A percentile compares a stretch with the other conserved stretches of the same genome.
Conservation (phyloP, 2,113 vertebrate species). For the Ailuropoda melanoleuca region DNA sequence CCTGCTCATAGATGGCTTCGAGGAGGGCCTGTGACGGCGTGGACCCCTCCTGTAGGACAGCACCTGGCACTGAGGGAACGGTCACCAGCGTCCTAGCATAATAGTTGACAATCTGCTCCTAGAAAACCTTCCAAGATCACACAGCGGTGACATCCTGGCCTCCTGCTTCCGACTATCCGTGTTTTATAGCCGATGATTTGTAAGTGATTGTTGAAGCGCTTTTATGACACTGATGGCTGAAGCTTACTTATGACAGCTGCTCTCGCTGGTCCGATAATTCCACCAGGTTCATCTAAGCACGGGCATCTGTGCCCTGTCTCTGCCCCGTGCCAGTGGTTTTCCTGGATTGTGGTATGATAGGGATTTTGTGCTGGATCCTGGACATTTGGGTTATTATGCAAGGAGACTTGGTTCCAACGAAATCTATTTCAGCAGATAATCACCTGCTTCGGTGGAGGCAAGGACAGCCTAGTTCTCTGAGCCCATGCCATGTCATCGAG, state of each 20-base stretch:
- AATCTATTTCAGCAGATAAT: not conserved
- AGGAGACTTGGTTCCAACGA: not conserved
- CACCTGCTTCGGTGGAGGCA: accelerated
- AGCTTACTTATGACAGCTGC: not conserved
- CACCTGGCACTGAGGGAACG: accelerated
- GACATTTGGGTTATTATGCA: not conserved
- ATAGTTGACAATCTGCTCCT: not conserved
- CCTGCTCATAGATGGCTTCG: accelerated
- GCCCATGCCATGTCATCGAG: accelerated
- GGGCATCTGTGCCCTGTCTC: accelerated
- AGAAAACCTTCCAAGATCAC: not conserved
- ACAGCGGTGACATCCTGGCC: not conserved
- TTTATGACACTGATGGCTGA: not conserved
- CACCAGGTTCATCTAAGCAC: accelerated
- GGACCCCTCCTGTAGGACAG: not conserved
- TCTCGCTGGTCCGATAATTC: not conserved
- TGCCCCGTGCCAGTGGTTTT: accelerated
- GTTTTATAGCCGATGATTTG: not conserved
- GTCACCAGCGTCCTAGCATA: too few species aligned
- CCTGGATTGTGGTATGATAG: not conserved
- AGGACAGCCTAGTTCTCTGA: not conserved
- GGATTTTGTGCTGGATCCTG: not conserved
- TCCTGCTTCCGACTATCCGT: not conserved
- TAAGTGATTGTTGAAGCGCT: not conserved
- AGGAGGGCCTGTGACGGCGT: accelerated